These are phyloP conservation scores for Micrastur ruficollis DNA, from an alignment of 2,797 vertebrate species.

Conservation along the genomic window DNA sequence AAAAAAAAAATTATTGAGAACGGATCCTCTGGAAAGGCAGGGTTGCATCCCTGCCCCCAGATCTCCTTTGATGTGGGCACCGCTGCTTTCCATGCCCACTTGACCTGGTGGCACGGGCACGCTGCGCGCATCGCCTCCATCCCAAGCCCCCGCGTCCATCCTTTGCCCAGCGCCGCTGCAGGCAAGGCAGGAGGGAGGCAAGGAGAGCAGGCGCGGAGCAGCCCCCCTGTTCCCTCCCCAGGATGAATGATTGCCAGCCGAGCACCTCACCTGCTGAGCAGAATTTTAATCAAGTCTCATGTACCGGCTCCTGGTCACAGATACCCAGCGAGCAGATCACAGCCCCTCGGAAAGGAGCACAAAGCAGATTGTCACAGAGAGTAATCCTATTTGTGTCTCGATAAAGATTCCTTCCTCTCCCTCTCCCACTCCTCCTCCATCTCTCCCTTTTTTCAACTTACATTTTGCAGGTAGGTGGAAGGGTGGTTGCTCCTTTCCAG, in stretches of 20 bases:
- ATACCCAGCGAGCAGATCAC: slow-evolving; percentile 44
- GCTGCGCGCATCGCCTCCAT: accelerated
- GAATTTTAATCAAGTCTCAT: slow-evolving; percentile 46
- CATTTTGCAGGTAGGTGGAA: slow-evolving; percentile 14
- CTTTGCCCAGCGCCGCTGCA: not conserved
- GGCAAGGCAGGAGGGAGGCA: not conserved
- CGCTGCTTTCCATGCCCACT: not conserved
- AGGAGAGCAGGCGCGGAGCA: not conserved
- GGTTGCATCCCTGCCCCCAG: not conserved
- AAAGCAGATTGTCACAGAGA: slow-evolving; percentile 48
- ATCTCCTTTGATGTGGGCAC: accelerated
- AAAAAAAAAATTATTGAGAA: not conserved
- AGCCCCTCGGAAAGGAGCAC: slow-evolving; percentile 23
- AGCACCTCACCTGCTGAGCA: slow-evolving; percentile 21
- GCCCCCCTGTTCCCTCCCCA: not conserved
- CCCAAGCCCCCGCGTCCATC: accelerated
- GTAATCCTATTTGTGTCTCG: slow-evolving; percentile 47
- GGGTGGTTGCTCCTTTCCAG: slow-evolving; percentile 25
- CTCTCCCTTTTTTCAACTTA: not conserved
- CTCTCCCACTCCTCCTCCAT: not conserved
- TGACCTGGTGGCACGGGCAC: accelerated
- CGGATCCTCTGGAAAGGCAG: not conserved
- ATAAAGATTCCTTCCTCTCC: slow-evolving; percentile 33
- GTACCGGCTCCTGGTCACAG: not conserved
- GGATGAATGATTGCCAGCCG: not conserved